phyloP scores from a whole-genome alignment of 1,140 invertebrate species.

The Gonioctena quinquepunctata region DNA sequence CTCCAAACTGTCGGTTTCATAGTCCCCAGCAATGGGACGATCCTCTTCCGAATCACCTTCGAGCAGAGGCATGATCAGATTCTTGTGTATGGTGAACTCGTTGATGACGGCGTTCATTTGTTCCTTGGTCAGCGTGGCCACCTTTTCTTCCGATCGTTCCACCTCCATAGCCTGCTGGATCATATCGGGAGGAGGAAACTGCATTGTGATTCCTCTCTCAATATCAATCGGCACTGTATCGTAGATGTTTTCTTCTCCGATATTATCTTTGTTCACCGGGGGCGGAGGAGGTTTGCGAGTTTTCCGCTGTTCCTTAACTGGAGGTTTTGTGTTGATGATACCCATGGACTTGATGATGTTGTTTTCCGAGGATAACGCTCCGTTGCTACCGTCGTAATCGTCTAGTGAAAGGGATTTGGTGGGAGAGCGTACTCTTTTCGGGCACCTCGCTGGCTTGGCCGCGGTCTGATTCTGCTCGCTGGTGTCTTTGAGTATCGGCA shows the following conservation, averaged over 20 bases:
- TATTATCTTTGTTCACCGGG: constrained; percentile 7
- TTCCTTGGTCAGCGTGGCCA: constrained; percentile 59
- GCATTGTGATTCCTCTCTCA: constrained; percentile 18
- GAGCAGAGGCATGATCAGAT: constrained; percentile 21
- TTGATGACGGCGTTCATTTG: constrained; percentile 63
- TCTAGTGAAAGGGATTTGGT: constrained; percentile 40
- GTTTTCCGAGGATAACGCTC: background rate
- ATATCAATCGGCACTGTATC: constrained; percentile 33
- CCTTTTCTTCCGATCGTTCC: constrained; percentile 44
- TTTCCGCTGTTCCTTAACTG: constrained; percentile 12
- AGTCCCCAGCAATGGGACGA: constrained; percentile 58
- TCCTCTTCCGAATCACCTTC: constrained; percentile 4
- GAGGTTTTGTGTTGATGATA: background rate
- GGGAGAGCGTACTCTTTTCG: constrained; percentile 44
- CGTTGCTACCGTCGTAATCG: background rate
- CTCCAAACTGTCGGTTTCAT: constrained; percentile 81
- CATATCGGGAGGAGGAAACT: constrained; percentile 59
- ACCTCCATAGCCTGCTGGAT: constrained; percentile 65
- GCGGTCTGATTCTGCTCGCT: background rate
- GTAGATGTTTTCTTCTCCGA: constrained; percentile 43
- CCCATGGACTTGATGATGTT: constrained; percentile 3
- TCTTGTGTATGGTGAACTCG: constrained; percentile 57
- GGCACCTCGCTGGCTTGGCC: background rate
- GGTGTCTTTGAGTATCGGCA: constrained; percentile 58
- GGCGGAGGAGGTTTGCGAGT: constrained; percentile 33